A percentile compares a stretch with the other conserved stretches of the same genome.
phyloP scores from a whole-genome alignment of 2,888 invertebrate species.

The Dioctria linearis region DNA sequence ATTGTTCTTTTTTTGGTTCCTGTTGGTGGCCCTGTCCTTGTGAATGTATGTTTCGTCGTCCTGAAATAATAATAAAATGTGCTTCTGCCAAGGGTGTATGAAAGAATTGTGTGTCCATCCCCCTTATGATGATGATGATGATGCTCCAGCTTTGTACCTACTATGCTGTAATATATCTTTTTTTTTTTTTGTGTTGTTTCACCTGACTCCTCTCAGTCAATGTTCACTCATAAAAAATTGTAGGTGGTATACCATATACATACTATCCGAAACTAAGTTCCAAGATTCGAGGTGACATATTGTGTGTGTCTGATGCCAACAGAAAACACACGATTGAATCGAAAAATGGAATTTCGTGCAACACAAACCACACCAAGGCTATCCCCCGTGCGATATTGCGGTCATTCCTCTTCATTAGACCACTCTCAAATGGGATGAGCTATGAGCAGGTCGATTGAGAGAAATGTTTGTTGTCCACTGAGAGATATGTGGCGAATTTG shows the following conservation, averaged over 20 bases:
- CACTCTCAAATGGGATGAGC: not conserved
- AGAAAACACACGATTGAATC: not conserved
- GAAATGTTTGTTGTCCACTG: too few species aligned
- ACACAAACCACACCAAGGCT: not conserved
- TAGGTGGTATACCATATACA: too few species aligned
- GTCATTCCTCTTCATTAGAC: conserved; percentile 38
- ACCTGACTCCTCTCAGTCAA: not conserved
- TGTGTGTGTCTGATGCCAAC: conserved; percentile 3
- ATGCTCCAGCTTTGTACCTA: too few species aligned
- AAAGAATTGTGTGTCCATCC: not conserved
- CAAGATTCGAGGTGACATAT: not conserved
- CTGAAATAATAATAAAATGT: conserved; percentile 2
- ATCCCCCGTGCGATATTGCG: conserved; percentile 6
- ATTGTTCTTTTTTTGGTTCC: conserved; percentile 13
- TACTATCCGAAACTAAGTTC: too few species aligned
- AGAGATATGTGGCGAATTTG: too few species aligned
- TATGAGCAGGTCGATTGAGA: too few species aligned
- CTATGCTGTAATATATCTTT: too few species aligned
- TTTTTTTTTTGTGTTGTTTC: not conserved
- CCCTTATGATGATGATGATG: too few species aligned
- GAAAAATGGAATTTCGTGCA: conserved; percentile 20
- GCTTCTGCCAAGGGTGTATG: not conserved
- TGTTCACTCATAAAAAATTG: too few species aligned
- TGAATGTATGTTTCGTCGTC: not conserved
- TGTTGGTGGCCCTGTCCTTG: conserved; percentile 30